Evolutionary conservation across 2,113 vertebrate genomes (phyloP).

Genomic region (Murina feae): DNA sequence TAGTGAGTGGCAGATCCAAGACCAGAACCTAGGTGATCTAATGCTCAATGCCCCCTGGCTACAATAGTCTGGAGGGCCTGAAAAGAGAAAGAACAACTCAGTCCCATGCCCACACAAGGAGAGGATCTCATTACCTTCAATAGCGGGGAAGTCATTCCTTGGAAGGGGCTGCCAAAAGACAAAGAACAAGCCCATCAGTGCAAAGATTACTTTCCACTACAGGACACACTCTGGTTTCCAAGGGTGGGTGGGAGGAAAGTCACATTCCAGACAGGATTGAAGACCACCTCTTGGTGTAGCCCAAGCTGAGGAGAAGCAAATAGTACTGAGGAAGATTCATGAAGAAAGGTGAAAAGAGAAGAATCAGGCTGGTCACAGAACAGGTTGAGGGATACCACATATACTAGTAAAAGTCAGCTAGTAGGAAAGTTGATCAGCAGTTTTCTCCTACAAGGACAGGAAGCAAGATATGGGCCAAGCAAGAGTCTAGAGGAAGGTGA

Average conservation of each 20-base stretch:
- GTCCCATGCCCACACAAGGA: neutral
- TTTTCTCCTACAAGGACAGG: neutral
- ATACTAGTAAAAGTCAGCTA: neutral
- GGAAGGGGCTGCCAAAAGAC: slow-evolving; percentile 81
- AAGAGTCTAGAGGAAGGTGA: neutral
- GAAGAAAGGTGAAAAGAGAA: neutral
- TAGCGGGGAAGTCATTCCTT: slow-evolving; percentile 83
- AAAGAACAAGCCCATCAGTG: slow-evolving; percentile 19
- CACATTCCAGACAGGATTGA: neutral
- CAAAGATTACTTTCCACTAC: neutral
- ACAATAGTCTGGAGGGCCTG: neutral
- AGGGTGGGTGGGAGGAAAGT: neutral
- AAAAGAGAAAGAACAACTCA: neutral
- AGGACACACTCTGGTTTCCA: neutral
- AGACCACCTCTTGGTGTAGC: neutral
- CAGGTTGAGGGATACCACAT: fast-evolving
- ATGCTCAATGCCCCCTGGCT: fast-evolving
- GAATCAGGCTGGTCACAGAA: neutral
- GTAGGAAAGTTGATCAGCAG: neutral
- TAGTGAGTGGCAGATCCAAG: neutral
- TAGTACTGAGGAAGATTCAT: neutral
- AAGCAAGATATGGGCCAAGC: neutral
- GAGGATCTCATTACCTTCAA: slow-evolving; percentile 87
- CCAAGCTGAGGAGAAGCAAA: neutral
- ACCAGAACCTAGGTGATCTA: neutral